These are phyloP conservation scores for Tretioscincus oriximinensis DNA, from an alignment of 2,113 vertebrate genomes.

Conservation along the genomic window DNA sequence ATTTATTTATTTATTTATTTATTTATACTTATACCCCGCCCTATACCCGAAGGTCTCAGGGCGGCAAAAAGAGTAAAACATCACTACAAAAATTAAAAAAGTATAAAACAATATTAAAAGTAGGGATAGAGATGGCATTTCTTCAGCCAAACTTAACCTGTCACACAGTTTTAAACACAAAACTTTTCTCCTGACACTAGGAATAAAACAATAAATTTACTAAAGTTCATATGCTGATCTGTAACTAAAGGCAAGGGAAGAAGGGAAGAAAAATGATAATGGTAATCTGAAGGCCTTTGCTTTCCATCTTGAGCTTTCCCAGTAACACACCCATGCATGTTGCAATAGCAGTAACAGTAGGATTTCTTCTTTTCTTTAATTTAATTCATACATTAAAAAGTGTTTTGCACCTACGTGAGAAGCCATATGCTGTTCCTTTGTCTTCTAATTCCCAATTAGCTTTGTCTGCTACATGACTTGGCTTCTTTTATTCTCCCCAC, in stretches of 20 bases:
- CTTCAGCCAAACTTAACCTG: too few relatives aligned
- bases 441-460: slow-evolving; percentile 71
- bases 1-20: too few relatives aligned
- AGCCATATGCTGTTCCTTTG: slow-evolving; percentile 62
- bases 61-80: too few relatives aligned
- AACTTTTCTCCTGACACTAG: not conserved
- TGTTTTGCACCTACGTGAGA: slow-evolving; percentile 53
- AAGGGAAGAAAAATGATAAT: not conserved
- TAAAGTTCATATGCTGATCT: not conserved
- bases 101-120: too few relatives aligned
- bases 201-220: not conserved
- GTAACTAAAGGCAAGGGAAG: not conserved
- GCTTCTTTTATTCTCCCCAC: slow-evolving; percentile 40
- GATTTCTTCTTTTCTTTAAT: slow-evolving; percentile 53
- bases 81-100: too few relatives aligned
- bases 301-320: not conserved
- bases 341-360: slow-evolving; percentile 41
- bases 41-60: too few relatives aligned
- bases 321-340: not conserved
- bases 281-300: not conserved
- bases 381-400: slow-evolving; percentile 68
- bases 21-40: too few relatives aligned
- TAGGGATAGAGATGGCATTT: too few relatives aligned
- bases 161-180: not conserved
- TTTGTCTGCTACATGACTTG: slow-evolving; percentile 50